Evolutionary conservation across 2,113 vertebrate species (phyloP).

Genomic region (Crotalus tigris): DNA sequence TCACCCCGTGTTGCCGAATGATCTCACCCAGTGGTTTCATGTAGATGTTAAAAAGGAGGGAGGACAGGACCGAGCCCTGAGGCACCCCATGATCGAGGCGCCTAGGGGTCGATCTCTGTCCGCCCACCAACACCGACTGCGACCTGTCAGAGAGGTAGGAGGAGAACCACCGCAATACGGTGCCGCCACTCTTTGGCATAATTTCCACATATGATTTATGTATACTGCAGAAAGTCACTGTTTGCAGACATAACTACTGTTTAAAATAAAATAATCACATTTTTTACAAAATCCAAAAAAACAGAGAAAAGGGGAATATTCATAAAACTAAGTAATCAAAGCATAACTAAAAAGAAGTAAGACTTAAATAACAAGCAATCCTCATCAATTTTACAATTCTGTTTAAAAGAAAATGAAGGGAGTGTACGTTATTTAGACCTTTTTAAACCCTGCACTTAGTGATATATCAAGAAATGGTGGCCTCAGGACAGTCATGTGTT

Average conservation of each 20-base stretch:
- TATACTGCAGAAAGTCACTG: neutral
- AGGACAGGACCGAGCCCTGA: no score
- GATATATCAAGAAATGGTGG: neutral
- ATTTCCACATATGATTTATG: neutral
- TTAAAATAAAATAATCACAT: neutral
- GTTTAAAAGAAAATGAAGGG: neutral
- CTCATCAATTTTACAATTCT: neutral
- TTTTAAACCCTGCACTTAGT: neutral
- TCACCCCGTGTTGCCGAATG: no score
- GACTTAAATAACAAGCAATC: neutral
- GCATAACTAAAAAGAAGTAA: neutral
- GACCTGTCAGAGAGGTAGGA: no score
- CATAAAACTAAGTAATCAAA: neutral
- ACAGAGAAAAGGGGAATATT: neutral
- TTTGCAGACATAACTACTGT: no score
- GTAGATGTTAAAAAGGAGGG: no score
- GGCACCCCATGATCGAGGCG: no score
- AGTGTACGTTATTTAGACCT: neutral
- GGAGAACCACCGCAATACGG: no score
- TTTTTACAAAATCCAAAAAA: neutral
- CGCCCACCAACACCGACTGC: no score
- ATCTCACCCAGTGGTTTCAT: no score
- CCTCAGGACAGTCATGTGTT: no score
- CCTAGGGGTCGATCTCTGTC: no score
- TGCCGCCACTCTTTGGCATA: neutral